Conservation (phyloP, 2,797 vertebrate species). For the Myotis daubentonii region DNA sequence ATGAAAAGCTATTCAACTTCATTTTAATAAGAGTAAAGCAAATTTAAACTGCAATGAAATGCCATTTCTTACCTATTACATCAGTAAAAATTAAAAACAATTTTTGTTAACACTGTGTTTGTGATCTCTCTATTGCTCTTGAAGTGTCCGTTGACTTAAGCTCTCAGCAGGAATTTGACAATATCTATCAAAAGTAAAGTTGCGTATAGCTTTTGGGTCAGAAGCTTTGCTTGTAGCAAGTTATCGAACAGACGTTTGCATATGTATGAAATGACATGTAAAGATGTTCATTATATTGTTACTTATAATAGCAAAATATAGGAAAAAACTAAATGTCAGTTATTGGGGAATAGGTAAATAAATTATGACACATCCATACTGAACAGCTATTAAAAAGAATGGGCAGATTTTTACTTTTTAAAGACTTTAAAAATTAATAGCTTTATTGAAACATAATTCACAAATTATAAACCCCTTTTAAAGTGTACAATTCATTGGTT, state of each 20-base stretch:
- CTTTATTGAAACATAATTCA: neutral
- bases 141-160: neutral
- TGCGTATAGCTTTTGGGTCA: neutral
- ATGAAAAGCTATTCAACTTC: neutral
- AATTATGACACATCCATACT: neutral
- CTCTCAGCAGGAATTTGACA: neutral
- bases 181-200: neutral
- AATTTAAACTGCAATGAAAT: neutral
- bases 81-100: neutral
- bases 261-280: neutral
- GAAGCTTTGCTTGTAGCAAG: neutral
- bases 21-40: slow-evolving; percentile 11
- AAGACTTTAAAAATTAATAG: neutral
- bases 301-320: neutral
- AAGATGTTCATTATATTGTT: neutral
- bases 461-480: neutral
- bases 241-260: neutral
- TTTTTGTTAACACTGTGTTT: neutral
- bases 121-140: neutral
- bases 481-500: neutral
- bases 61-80: neutral
- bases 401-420: neutral
- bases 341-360: neutral
- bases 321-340: neutral
- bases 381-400: neutral